Percentiles rank a stretch among this genome's conserved stretches.
These are phyloP conservation scores for Drosophila tristis DNA, from an alignment of 1,140 invertebrate species.

Conservation along the genomic window DNA sequence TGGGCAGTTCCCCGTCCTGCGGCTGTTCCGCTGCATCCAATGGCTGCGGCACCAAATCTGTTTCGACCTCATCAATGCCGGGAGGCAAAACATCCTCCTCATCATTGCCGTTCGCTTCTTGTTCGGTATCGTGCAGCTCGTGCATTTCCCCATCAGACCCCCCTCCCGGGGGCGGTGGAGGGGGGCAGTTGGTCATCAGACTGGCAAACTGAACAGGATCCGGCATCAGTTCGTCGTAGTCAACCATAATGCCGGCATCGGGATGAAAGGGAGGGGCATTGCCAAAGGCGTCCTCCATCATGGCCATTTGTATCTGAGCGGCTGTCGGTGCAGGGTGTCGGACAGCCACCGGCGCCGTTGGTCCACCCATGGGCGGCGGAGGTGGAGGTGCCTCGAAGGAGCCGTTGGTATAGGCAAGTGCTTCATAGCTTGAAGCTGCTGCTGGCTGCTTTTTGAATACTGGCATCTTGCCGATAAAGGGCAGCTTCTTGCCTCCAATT, in stretches of 20 bases:
- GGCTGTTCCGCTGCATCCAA: conserved; percentile 43
- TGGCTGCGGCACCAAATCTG: conserved; percentile 66
- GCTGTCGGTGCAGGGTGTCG: conserved; percentile 70
- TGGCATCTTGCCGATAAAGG: conserved; percentile 89
- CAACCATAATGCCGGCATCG: conserved; percentile 80
- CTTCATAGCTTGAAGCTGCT: conserved; percentile 23
- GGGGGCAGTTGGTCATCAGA: conserved; percentile 76
- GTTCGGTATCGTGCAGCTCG: conserved; percentile 11
- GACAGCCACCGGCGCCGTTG: conserved; percentile 2
- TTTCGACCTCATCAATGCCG: conserved; percentile 78
- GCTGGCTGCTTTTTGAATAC: conserved; percentile 87
- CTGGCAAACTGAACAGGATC: conserved; percentile 83
- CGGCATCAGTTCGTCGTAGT: conserved; percentile 84
- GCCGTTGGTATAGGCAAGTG: conserved; percentile 44
- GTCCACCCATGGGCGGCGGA: conserved; percentile 37
- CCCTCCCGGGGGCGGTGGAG: conserved; percentile 69
- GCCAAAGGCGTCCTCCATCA: conserved; percentile 81
- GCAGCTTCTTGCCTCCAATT: conserved; percentile 86
- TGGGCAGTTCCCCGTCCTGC: conserved; percentile 84
- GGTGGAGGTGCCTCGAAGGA: conserved; percentile 53
- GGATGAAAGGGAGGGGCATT: conserved; percentile 81
- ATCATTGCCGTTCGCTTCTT: conserved; percentile 18
- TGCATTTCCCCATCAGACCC: conserved; percentile 30
- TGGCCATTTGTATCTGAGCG: conserved; percentile 82
- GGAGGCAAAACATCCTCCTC: conserved; percentile 74